These are phyloP conservation scores for Gymnogyps californianus DNA, from an alignment of 2,113 vertebrate genomes.

Conservation along the genomic window DNA sequence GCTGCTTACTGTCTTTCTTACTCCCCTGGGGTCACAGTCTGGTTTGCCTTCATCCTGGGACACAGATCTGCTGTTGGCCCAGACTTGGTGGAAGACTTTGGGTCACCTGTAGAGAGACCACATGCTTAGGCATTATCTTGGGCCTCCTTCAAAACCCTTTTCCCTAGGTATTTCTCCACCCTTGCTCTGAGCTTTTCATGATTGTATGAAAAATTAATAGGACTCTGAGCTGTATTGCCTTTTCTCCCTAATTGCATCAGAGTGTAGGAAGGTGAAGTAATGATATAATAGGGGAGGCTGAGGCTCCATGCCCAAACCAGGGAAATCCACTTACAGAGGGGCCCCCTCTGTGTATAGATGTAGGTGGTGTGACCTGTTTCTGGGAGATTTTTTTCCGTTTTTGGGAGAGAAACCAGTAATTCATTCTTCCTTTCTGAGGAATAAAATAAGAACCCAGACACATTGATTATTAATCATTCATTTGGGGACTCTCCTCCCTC, in stretches of 20 bases:
- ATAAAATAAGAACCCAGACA: slow-evolving; percentile 70
- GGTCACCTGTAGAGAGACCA: background rate
- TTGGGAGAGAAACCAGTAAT: slow-evolving; percentile 65
- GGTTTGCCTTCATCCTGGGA: background rate
- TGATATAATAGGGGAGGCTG: background rate
- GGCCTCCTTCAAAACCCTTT: background rate
- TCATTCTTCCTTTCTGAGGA: slow-evolving; percentile 66
- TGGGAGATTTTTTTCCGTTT: slow-evolving; percentile 59
- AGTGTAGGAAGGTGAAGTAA: background rate
- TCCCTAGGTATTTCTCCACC: background rate
- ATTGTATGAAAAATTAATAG: slow-evolving; percentile 28
- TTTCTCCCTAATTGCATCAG: slow-evolving; percentile 47
- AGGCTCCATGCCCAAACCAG: background rate
- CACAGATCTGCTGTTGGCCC: background rate
- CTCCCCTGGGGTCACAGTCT: background rate
- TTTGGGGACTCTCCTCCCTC: slow-evolving; percentile 63
- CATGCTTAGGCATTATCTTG: background rate
- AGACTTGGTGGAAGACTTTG: background rate
- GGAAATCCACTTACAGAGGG: slow-evolving; percentile 16
- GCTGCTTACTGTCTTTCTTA: background rate
- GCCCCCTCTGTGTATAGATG: background rate
- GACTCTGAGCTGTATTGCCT: background rate
- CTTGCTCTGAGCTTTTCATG: background rate
- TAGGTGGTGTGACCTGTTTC: slow-evolving; percentile 28
- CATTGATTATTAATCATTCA: slow-evolving; percentile 81